Evolutionary conservation across 2,113 vertebrate genomes (phyloP).

Genomic region (Poecilia latipinna): DNA sequence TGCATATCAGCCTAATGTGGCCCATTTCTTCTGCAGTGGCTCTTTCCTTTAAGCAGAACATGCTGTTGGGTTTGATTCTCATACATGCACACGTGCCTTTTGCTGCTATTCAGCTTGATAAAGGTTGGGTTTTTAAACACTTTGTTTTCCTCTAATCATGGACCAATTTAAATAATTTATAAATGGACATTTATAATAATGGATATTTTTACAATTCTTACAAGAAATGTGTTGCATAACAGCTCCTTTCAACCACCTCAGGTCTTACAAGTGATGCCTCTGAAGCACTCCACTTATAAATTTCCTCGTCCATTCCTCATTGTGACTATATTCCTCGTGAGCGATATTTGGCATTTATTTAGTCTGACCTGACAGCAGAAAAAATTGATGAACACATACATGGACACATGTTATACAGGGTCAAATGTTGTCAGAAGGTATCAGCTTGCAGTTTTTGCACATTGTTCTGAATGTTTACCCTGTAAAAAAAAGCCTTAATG

Average conservation of each 20-base stretch:
- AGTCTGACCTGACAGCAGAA: not conserved
- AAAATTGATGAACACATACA: not conserved
- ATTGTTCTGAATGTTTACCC: slow-evolving; percentile 16
- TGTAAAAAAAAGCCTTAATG: slow-evolving; percentile 19
- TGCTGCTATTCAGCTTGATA: slow-evolving; percentile 14
- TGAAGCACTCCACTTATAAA: slow-evolving; percentile 13
- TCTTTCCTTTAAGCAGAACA: slow-evolving; percentile 35
- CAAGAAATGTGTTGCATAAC: slow-evolving; percentile 11
- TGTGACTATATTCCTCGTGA: not conserved
- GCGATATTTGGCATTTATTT: not conserved
- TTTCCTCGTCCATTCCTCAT: not conserved
- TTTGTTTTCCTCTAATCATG: not conserved
- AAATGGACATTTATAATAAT: not conserved
- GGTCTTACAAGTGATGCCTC: slow-evolving; percentile 32
- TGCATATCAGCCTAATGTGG: slow-evolving; percentile 8
- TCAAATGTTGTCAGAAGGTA: not conserved
- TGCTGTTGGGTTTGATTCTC: slow-evolving; percentile 10
- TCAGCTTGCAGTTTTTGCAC: slow-evolving; percentile 13
- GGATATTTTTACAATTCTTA: not conserved
- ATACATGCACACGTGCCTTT: slow-evolving; percentile 46
- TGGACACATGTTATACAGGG: not conserved
- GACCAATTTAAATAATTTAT: slow-evolving; percentile 22
- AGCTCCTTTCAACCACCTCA: slow-evolving; percentile 6
- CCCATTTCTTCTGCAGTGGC: not conserved
- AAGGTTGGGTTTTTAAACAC: slow-evolving; percentile 1